Evolutionary conservation across 2,797 vertebrate genomes (phyloP).

Genomic region (Eulemur coronatus): DNA sequence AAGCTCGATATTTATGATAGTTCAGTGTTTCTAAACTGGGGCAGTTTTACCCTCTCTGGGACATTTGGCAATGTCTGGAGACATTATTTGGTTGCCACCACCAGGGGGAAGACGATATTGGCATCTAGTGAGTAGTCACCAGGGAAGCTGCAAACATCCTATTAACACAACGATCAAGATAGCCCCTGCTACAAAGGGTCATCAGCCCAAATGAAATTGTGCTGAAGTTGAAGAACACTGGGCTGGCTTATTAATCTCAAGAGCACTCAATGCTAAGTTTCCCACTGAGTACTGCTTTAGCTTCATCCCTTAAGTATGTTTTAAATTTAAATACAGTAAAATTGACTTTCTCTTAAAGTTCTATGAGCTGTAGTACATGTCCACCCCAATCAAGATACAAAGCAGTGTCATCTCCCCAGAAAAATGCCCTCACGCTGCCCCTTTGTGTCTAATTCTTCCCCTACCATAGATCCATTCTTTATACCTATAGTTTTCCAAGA

Average conservation of each 20-base stretch:
- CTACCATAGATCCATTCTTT: background rate
- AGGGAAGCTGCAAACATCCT: background rate
- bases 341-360: background rate
- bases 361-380: background rate
- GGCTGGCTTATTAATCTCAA: background rate
- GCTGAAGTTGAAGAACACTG: background rate
- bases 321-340: slow-evolving; percentile 9
- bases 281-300: background rate
- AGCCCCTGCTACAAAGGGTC: background rate
- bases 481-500: background rate
- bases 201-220: background rate
- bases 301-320: background rate
- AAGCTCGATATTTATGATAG: background rate
- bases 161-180: background rate
- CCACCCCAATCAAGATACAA: background rate
- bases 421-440: background rate
- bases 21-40: background rate
- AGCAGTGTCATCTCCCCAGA: background rate
- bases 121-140: background rate
- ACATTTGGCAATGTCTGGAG: background rate
- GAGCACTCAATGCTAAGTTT: background rate
- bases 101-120: background rate
- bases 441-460: background rate
- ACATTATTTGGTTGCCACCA: background rate
- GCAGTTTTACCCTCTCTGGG: background rate